Evolutionary conservation across 2,888 invertebrate genomes (phyloP), one percentile per base, ranked within the genome.

Genomic region (Theodoxus fluviatilis): DNA sequence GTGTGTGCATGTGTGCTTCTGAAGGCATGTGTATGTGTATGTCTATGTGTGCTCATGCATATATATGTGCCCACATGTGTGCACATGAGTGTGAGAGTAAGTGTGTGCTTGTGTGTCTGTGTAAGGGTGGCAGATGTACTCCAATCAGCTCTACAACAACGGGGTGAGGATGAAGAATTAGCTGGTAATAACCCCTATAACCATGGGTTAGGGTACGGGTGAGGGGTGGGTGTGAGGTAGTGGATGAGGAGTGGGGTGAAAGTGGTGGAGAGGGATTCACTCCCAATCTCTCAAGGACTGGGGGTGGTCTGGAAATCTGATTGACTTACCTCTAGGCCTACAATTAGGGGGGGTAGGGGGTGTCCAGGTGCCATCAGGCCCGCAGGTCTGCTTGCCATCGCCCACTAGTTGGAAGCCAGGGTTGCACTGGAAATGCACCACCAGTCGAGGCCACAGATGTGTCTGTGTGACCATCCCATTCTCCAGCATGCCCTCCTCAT

Each of bases 321-420:
- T n/a, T n/a, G n/a, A n/a, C n/a, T 15, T 57, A 67, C 67, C 37
- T 33, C n/a, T 49, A 22, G 31, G 55, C 12, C 63, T 37, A 59
- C 71, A 71, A 7, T 43, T 64, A 0, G 71, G 71, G 22, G 25
- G 37, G 4, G 38, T 57, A 12, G 73, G 57, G 28, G 75, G 77
- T 6, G 57, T 25, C 83, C 83, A 83, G n/a, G 70, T 71, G 9
- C 81, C 81, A 69, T 74, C 69, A 9, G 61, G 65, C 2, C 73
- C 57, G 76, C 83, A 83, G 40, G 73, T 78, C 55, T 79, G 73
- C n/a, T 75, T 75, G 35, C 76, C 67, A 31, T 76, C 70, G 18
- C 81, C 83, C 33, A 71, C 67, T 52, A 81, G 59, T 43, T 72
- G 76, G 70, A 76, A 83, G 18, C 81, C 81, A 33, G 68, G 52